Evolutionary conservation across 2,113 vertebrate species (phyloP).

Genomic region (Hylia prasina): DNA sequence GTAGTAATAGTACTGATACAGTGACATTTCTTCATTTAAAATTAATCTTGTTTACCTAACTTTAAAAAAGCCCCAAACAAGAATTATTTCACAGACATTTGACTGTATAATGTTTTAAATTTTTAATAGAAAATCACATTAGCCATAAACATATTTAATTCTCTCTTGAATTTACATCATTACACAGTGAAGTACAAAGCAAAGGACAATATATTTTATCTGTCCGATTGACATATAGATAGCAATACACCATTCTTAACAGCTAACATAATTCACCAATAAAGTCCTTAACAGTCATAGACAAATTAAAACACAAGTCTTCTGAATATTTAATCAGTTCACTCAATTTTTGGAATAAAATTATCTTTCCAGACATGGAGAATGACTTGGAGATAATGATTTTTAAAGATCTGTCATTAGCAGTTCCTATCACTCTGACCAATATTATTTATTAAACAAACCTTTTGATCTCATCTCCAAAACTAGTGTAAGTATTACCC

Average conservation of each 20-base stretch:
- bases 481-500: neutral
- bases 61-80: neutral
- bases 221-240: neutral
- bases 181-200: neutral
- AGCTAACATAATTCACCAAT: neutral
- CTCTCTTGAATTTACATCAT: neutral
- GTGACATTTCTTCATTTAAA: neutral
- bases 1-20: neutral
- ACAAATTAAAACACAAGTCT: neutral
- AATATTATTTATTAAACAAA: neutral
- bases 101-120: neutral
- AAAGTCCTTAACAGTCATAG: neutral
- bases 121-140: neutral
- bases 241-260: accelerated
- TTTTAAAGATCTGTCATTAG: neutral
- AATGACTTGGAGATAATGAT: neutral
- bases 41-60: neutral
- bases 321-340: neutral
- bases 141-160: neutral
- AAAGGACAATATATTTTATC: neutral
- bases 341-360: neutral
- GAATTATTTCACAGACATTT: neutral
- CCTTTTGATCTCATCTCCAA: neutral
- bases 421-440: neutral
- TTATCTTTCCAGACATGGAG: neutral